Percentiles rank a stretch among this genome's conserved stretches.
Conservation (phyloP, 2,888 invertebrate genomes). For the Ashinkailepas kermadecensis region DNA sequence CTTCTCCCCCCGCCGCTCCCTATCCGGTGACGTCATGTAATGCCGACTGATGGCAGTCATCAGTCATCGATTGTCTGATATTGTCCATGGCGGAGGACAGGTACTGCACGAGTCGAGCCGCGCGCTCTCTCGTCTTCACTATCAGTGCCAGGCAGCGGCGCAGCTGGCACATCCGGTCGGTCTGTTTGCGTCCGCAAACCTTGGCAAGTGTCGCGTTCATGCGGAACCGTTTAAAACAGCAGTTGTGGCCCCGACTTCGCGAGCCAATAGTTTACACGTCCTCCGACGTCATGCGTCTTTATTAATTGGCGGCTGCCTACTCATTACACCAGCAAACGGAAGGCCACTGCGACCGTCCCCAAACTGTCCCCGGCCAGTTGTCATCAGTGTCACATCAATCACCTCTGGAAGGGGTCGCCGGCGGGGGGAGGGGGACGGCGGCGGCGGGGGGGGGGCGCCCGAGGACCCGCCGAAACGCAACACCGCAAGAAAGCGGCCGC, state of each 20-base stretch:
- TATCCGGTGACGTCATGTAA: too few species aligned
- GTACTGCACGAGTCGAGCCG: too few species aligned
- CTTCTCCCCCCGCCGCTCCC: too few species aligned
- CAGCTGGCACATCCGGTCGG: neutral
- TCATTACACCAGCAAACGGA: neutral
- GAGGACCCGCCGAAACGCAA: neutral
- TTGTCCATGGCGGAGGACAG: too few species aligned
- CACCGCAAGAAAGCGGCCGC: conserved; percentile 15
- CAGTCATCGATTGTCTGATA: too few species aligned
- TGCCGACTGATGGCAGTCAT: too few species aligned
- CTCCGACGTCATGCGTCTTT: neutral
- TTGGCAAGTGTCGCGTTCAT: neutral
- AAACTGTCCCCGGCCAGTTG: neutral
- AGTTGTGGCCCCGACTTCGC: neutral
- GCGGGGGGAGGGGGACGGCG: neutral
- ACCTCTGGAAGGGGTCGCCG: neutral
- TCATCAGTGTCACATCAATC: conserved; percentile 15
- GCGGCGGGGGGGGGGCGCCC: neutral
- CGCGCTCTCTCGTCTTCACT: too few species aligned
- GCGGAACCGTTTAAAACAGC: neutral
- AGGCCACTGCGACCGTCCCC: neutral
- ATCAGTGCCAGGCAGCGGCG: neutral
- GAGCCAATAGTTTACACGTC: neutral
- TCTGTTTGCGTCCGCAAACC: neutral
- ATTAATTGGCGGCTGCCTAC: conserved; percentile 15